Percentiles rank a stretch among this genome's conserved stretches.
phyloP scores from a whole-genome alignment of 2,888 invertebrate species.

The Tanytarsus gracilentus region DNA sequence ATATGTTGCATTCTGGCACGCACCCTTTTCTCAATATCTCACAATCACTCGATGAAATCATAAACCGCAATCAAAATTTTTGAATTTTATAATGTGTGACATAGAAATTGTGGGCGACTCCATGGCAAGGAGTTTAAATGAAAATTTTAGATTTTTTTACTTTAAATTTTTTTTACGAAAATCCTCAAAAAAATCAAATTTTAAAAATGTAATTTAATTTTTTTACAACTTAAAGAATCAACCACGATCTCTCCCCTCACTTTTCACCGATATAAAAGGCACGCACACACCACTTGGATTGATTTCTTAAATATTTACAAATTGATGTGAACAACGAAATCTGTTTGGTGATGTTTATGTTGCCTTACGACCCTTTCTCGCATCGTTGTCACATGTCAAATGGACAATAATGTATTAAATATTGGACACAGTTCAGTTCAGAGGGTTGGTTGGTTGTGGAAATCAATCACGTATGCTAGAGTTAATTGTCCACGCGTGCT shows the following conservation, averaged over 20 bases:
- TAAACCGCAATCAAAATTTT: not conserved
- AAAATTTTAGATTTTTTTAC: too few relatives aligned
- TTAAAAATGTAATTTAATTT: too few relatives aligned
- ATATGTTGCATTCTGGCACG: conserved; percentile 6
- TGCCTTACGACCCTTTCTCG: not conserved
- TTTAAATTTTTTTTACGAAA: too few relatives aligned
- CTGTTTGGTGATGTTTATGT: conserved; percentile 8
- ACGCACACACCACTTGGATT: not conserved
- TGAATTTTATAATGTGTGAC: too few relatives aligned
- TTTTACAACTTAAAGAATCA: too few relatives aligned
- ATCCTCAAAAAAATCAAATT: too few relatives aligned
- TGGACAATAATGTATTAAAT: not conserved
- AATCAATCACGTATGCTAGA: conserved; percentile 31
- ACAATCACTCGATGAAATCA: not conserved
- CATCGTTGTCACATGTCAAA: not conserved
- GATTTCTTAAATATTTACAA: conserved; percentile 28
- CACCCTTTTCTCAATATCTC: not conserved
- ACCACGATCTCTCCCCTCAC: too few relatives aligned
- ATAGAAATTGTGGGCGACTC: too few relatives aligned
- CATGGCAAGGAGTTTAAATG: too few relatives aligned
- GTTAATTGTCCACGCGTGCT: conserved; percentile 39
- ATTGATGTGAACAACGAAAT: conserved; percentile 27
- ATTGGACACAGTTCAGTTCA: too few relatives aligned
- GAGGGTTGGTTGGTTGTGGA: conserved; percentile 36
- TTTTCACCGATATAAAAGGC: too few relatives aligned